Base-by-base conservation (phyloP, 2,113 vertebrate genomes). In the Spea multiplicata region DNA sequence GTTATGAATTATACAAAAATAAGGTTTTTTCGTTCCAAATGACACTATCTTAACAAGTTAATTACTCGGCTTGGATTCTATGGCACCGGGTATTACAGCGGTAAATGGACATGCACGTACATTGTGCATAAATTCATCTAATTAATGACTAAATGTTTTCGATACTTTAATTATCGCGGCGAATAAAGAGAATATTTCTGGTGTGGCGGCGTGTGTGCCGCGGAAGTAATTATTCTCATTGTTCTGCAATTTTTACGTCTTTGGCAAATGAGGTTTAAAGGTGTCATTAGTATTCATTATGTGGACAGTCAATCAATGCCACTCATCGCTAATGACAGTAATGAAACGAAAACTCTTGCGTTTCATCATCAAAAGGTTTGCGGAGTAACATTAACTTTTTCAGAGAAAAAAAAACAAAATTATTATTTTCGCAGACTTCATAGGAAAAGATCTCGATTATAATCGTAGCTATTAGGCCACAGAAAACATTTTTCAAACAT, bases 221-320 rank as follows among this genome's bases (percentile, higher is more conserved):
- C 62, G 85, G 79, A 83, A 86, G 81, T 85, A 84, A 86, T 87
- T 82, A 80, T 14, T 82, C 78, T 85, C 85, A 84, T 87, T 86
- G 85, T 78, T 73, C 71, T 78, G 75, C 86, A 86, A 87, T 88
- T 86, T 10, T 81, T 49, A 68, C 7, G 74, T 12, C 57, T 78
- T 82, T 81, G 74, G 14, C 80, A 85, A 88, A 86, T 71, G 80
- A 86, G 82, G 62, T 86, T 75, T 87, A 86, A 86, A 84, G 73
- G 70, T 44, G 81, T 66, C 73, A 81, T 88, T 83, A 86, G 82
- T 49, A 87, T 88, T 86, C 86, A 57, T 87, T 86, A 84, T 78
- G 69, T 30, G 74, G 82, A 82, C 76, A 49, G 13, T 13, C 73
- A 71, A 52, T 76, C 52, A 45, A 76, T 83, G 81, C 9, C 64